phyloP scores from a whole-genome alignment of 2,113 vertebrate species.

The Pelobates fuscus region DNA sequence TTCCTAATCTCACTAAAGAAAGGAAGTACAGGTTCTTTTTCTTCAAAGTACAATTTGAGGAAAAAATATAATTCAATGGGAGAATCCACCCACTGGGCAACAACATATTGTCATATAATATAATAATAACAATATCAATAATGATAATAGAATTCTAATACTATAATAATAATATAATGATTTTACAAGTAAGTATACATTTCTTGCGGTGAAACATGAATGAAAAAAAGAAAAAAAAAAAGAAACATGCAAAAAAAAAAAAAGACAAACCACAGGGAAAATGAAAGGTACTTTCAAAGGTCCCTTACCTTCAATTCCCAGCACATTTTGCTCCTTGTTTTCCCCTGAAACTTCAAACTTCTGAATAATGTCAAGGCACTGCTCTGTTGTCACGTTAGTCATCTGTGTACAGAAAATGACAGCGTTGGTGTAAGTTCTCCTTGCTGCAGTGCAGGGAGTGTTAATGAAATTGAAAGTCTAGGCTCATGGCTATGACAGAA shows the following conservation, averaged over 20 bases:
- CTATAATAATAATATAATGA: neutral
- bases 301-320: slow-evolving; percentile 91
- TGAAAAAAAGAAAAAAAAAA: neutral
- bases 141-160: no score
- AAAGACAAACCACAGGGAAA: neutral
- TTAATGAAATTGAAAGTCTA: slow-evolving; percentile 37
- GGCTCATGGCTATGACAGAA: slow-evolving; percentile 28
- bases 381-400: slow-evolving; percentile 85
- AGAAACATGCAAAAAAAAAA: neutral
- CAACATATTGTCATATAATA: no score
- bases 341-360: slow-evolving; percentile 93
- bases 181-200: neutral
- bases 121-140: no score
- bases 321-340: slow-evolving; percentile 83
- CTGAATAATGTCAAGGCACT: slow-evolving; percentile 87
- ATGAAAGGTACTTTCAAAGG: neutral
- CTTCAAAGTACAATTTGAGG: no score
- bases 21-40: no score
- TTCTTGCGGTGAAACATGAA: neutral
- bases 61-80: no score
- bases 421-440: slow-evolving; percentile 33
- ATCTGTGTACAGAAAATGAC: slow-evolving; percentile 73
- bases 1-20: no score
- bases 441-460: slow-evolving; percentile 21
- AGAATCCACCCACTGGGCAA: no score